A percentile compares a stretch with the other conserved stretches of the same genome.
Evolutionary conservation across 2,888 invertebrate genomes (phyloP).

Genomic region (Melipona bicolor): DNA sequence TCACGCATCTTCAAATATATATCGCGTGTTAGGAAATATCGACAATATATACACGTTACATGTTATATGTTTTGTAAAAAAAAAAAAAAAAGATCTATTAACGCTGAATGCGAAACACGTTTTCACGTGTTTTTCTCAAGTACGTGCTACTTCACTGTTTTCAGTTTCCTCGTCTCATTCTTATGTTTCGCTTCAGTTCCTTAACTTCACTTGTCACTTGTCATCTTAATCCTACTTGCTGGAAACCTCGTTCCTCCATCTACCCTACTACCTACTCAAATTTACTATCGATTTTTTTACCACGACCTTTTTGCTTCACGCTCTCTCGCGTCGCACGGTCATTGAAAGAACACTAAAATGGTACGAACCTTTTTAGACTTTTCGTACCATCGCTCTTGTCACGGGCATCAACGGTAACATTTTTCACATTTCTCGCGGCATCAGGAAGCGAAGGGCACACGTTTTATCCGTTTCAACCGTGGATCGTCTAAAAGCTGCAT

Average conservation of each 20-base stretch:
- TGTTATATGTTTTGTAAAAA: too few relatives aligned
- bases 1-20: too few relatives aligned
- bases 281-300: constrained; percentile 46
- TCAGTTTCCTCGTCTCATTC: background rate
- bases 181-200: constrained; percentile 43
- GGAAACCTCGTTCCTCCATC: constrained; percentile 42
- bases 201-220: constrained; percentile 43
- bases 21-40: too few relatives aligned
- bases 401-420: constrained; percentile 42
- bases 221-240: constrained; percentile 37
- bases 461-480: constrained; percentile 9
- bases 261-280: constrained; percentile 11
- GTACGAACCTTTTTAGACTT: constrained; percentile 57
- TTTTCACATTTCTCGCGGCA: constrained; percentile 26
- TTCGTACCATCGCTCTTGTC: constrained; percentile 42
- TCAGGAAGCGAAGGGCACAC: background rate
- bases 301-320: constrained; percentile 8
- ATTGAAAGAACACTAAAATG: constrained; percentile 40
- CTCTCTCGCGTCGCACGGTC: constrained; percentile 9
- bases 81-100: too few relatives aligned
- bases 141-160: background rate
- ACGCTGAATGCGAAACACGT: background rate
- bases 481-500: background rate
- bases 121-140: background rate
- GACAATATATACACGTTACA: too few relatives aligned